Base-by-base conservation (phyloP, 2,888 invertebrate genomes). In the Cataglyphis cursor region DNA sequence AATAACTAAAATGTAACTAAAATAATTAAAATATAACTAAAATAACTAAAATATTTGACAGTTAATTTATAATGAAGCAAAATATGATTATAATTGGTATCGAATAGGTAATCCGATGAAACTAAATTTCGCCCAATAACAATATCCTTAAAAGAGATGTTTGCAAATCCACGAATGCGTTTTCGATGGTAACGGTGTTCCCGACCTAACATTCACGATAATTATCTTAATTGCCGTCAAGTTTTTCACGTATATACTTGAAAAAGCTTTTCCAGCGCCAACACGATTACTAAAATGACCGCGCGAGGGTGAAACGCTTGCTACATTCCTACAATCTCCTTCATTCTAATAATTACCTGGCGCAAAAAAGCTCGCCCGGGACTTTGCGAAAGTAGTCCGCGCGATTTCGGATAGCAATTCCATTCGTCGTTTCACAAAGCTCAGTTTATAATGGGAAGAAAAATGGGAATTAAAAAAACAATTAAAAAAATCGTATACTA, bases 251-350 rank as follows among this genome's bases (percentile, higher is more conserved):
- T 38, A 24, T 41, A 70, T 80, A 59, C 57, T 38, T 78, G 24
- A 44, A 44, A 44, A 44, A 35, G 78, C 72, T 80, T 80, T 80
- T 70, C 70, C 31, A 68, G 70, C 4, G 72, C 72, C 78, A 61
- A 80, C 59, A 24, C 38, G 78, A 59, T 80, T 80, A 80, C 72
- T 18, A 59, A 80, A 80, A 80, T 44, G 59, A 35, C 44, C 18
- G 44, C 41, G 65, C 41, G 24, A n/a, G 59, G 28, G 28, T 9
- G 35, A 54, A 75, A 75, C 28, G 68, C 68, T 21, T 57, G 57
- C 28, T 68, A 41, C 31, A 18, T 31, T 70, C 31, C 44, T 31
- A 59, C 78, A 68, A 78, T 68, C 70, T 59, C 44, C 57, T 21
- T 24, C 59, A 18, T 78, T 78, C 44, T 44, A 44, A 78, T 68